These are phyloP conservation scores for Tetrao urogallus DNA, from an alignment of 2,113 vertebrate species.

Conservation along the genomic window DNA sequence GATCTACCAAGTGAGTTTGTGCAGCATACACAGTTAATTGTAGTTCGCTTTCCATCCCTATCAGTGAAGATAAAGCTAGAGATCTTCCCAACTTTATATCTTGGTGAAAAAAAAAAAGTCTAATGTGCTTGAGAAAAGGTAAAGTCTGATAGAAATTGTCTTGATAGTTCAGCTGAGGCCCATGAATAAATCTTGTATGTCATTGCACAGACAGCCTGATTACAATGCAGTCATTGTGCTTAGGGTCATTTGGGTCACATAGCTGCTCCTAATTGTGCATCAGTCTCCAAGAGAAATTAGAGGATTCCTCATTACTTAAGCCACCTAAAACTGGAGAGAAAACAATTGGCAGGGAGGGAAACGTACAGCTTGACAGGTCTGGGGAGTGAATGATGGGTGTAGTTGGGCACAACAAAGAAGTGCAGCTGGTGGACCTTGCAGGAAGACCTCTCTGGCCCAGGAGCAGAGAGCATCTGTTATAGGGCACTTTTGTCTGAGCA, in stretches of 20 bases:
- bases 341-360: neutral
- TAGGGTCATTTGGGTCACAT: neutral
- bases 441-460: neutral
- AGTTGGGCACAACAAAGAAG: neutral
- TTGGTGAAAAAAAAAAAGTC: neutral
- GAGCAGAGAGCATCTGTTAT: neutral
- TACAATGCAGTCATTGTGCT: neutral
- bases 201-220: neutral
- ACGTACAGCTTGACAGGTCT: neutral
- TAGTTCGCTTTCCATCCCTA: neutral
- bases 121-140: neutral
- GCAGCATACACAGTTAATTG: neutral
- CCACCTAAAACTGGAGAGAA: neutral
- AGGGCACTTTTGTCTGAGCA: neutral
- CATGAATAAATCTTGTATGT: neutral
- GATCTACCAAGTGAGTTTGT: neutral
- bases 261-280: neutral
- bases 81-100: neutral
- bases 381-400: neutral
- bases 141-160: neutral
- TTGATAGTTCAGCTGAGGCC: neutral
- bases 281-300: neutral
- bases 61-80: neutral
- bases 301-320: constrained; percentile 1
- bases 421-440: neutral